Base-by-base conservation (phyloP, 2,113 vertebrate genomes). In the Mastomys natalensis region DNA sequence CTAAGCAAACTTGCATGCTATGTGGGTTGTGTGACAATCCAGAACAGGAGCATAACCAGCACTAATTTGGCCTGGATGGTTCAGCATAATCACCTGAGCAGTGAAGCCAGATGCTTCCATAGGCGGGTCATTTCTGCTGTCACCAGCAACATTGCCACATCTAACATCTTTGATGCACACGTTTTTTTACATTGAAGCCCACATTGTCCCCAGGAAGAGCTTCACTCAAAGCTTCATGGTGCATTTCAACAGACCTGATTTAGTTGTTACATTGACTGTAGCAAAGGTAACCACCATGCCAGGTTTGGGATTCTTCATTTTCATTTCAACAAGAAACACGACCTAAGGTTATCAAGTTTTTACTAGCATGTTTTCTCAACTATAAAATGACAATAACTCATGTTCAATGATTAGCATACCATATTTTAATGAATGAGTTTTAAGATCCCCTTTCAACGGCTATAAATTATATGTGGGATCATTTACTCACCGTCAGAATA, bases 11-110 rank as follows among this genome's bases (percentile, higher is more conserved):
- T 99, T 99, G 98, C 99, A 99, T 0, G 99, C 99, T 76, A 99
- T 99, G 98, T 99, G 99, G 97, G 99, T 99, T 3, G 99, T 99
- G 97, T 99, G 99, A 97, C 99, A 99, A 98, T 99, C 99, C 97
- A 99, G 98, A 96, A 99, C 99, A 43, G 99, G 99, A 87, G 99
- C 99, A 80, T 99, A 99, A 13, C 99, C 99, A 92, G 99, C 99
- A 22, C 99, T 99, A 60, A 99, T 99, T 55, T 99, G 99, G 24
- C 99, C 99, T 17, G 99, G 99, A 96, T 99, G 99, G 97, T 99
- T 99, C 93, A 99, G 98, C 9, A 51, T 51, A 51, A 51, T 51
- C 51, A 51, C 51, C 51, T 51, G 51, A 51, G 10, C 51, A 51
- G 51, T 51, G 51, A 51, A 51, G 51, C 51, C 51, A 51, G 51